Base-by-base conservation (phyloP, 1,140 invertebrate genomes). In the Helicorthomorpha holstii region DNA sequence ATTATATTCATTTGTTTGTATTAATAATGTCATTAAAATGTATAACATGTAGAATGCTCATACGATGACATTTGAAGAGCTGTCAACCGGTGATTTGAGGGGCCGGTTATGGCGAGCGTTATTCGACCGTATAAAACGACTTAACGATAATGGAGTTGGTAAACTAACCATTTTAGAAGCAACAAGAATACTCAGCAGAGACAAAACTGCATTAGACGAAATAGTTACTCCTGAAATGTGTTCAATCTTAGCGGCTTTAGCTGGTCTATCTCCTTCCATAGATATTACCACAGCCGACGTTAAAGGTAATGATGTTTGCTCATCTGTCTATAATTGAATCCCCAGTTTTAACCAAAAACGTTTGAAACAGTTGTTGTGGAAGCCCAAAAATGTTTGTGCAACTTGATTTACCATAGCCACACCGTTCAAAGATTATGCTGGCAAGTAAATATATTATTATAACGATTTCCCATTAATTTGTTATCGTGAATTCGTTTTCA, bases 311-410 rank as follows among this genome's bases (percentile, higher is more conserved):
- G 58, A 59, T 49, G 54, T 54, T 51, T 45, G 3, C 53, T 26
- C 24, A 1, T 24, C 21, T 29, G 21, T 23, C 22, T 26, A 41
- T 49, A 53, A 27, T 7, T 2, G 19, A n/a, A 53, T 63, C 72
- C 12, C 68, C 71, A 25, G 55, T 67, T 56, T 56, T 74, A 71
- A 29, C n/a, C n/a, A n/a, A n/a, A n/a, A n/a, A n/a, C n/a, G n/a
- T n/a, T n/a, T n/a, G n/a, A n/a, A n/a, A n/a, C 63, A 77, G 78
- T 79, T 56, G 73, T 74, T 12, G 61, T 83, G 4, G 89, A 93
- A 68, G 80, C 85, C 0, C 65, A 87, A 45, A 96, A 94, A 69
- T 81, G 87, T 62, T 65, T 95, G 1, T 92, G 85, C 62, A 96
- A 96, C 68, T 67, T 94, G 43, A 71, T 91, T 45, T 93, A 78